Base-by-base conservation (phyloP, 92 coral and sea anemone species). In the Desmophyllum pertusum region DNA sequence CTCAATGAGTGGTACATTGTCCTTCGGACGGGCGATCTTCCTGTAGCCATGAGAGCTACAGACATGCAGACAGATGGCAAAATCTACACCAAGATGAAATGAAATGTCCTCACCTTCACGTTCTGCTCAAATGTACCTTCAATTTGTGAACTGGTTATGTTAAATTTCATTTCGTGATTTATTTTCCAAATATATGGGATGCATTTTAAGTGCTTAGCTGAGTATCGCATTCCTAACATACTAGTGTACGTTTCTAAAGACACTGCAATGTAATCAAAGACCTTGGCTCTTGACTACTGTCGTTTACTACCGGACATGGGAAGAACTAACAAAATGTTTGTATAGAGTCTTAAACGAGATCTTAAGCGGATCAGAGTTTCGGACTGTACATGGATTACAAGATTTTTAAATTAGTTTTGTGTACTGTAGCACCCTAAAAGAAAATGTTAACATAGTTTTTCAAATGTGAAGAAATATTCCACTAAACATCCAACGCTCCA, bases 231-330 rank as follows among this genome's bases (percentile, higher is more conserved):
- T 46, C 84, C 50, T 80, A 10, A 8, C 84, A 80, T 80, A 36
- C 65, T 45, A 36, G 31, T 48, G 38, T 10, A 51, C 55, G 57
- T 80, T 73, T 50, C 38, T 35, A 36, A 43, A 19, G 45, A 50
- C 50, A 19, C 84, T 46, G 50, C 84, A 46, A 67, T 80, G 76
- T 80, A 80, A 80, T 68, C 68, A 68, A 50, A 80, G 84, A n/a
- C 84, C 27, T 80, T 36, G 51, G 84, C 72, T 27, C 62, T 68
- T 80, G 84, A 80, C 38, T 48, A 51, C 18, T 69, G 76, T 80
- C 76, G 84, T 68, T 70, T 48, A 25, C 40, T 67, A n/a, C n/a
- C n/a, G n/a, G 73, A 33, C 84, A 67, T 31, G 29, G 66, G 68
- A 25, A 55, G 43, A 14, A 35, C 30, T 36, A 51, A 33, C 11